Percentiles rank a stretch among this genome's conserved stretches.
Conservation (phyloP, 2,797 vertebrate genomes). For the Threskiornis aethiopicus region DNA sequence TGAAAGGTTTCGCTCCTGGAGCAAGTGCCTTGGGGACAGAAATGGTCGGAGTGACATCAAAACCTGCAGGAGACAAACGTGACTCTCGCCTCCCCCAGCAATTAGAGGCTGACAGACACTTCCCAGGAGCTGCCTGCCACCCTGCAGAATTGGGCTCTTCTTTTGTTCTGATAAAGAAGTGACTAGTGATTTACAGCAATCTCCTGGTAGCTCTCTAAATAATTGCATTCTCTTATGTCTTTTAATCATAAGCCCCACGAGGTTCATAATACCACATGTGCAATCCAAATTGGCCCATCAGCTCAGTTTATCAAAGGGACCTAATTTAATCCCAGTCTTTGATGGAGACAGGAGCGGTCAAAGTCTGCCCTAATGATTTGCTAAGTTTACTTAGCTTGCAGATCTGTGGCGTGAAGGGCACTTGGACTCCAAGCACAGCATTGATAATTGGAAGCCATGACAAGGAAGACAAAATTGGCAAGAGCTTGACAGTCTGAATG, state of each 20-base stretch:
- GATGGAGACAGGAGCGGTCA: constrained; percentile 13
- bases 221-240: constrained; percentile 6
- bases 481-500: neutral
- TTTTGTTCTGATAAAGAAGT: constrained; percentile 1
- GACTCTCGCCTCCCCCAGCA: neutral
- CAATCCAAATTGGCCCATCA: constrained; percentile 41
- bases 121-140: neutral
- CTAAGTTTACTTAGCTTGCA: constrained; percentile 48
- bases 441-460: neutral
- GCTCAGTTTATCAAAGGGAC: constrained; percentile 46
- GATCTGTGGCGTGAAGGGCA: neutral
- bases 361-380: constrained; percentile 36
- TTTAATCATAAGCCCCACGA: neutral
- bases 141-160: neutral
- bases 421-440: neutral
- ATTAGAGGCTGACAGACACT: neutral
- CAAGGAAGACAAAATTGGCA: neutral
- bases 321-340: constrained; percentile 49
- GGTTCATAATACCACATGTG: neutral
- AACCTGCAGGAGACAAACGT: neutral
- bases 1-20: neutral
- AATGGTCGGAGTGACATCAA: neutral
- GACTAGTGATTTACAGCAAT: neutral
- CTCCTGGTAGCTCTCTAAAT: constrained; percentile 19
- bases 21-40: neutral